These are phyloP conservation scores for Scaptomyza flava DNA, from an alignment of 2,888 invertebrate genomes.

Conservation along the genomic window DNA sequence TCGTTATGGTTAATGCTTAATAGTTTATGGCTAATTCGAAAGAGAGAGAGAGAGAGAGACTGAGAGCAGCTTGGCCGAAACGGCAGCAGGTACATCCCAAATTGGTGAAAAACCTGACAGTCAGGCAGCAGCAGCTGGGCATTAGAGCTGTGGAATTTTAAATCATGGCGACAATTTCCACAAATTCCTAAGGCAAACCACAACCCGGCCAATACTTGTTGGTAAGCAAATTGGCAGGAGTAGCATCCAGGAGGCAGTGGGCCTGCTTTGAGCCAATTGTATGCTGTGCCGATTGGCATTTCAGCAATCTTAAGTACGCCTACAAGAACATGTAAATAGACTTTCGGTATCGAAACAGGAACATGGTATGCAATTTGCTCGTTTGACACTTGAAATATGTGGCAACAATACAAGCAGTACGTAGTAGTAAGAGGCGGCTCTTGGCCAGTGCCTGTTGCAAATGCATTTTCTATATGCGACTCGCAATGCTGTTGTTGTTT, in stretches of 20 bases:
- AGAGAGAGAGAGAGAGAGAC: not conserved
- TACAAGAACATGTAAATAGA: slow-evolving; percentile 83
- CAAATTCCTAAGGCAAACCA: slow-evolving; percentile 65
- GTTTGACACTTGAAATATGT: slow-evolving; percentile 83
- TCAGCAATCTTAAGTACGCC: slow-evolving; percentile 83
- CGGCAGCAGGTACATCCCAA: slow-evolving; percentile 55
- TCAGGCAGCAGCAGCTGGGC: slow-evolving; percentile 43
- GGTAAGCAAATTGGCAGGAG: slow-evolving; percentile 72
- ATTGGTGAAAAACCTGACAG: slow-evolving; percentile 7
- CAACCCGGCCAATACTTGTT: slow-evolving; percentile 25
- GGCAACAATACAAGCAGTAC: slow-evolving; percentile 66
- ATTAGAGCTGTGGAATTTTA: slow-evolving; percentile 59
- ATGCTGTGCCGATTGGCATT: slow-evolving; percentile 69
- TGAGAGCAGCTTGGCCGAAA: slow-evolving; percentile 43
- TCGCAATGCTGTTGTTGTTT: slow-evolving; percentile 53
- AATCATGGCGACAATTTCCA: slow-evolving; percentile 82
- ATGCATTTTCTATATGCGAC: slow-evolving; percentile 58
- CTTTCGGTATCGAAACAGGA: slow-evolving; percentile 78
- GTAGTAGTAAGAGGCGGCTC: slow-evolving; percentile 23
- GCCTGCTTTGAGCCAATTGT: slow-evolving; percentile 50
- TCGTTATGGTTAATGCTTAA: slow-evolving; percentile 48
- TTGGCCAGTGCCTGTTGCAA: slow-evolving; percentile 34
- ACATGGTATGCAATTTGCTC: slow-evolving; percentile 83
- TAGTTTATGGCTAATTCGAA: slow-evolving; percentile 14
- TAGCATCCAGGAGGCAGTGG: slow-evolving; percentile 18